Base-by-base conservation (phyloP, 37 sponge, comb jelly and placozoan genomes). In the Chondrilla cf. caribensis region DNA sequence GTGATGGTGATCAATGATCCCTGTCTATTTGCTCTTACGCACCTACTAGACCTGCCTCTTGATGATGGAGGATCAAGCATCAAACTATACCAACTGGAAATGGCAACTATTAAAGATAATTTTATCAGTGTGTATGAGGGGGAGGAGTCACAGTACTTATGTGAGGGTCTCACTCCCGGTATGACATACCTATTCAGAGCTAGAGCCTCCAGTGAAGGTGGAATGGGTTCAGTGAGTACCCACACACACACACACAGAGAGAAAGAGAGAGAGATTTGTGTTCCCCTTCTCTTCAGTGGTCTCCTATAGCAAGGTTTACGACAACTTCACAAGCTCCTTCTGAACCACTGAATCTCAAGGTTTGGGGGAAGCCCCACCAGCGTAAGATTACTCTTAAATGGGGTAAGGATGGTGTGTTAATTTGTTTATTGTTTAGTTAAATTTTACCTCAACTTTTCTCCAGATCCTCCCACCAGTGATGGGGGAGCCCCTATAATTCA, bases 401-500 rank as follows among this genome's bases (percentile, higher is more conserved):
- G 91, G 82, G 91, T 91, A 35, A 54, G 90, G 77, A 18, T 36
- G 43, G 0, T 14, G 14, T 31, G 0, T 41, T 54, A 25, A 41
- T 31, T 60, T 2, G 8, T 7, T 60, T 79, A 58, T 36, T 21
- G 0, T 80, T n/a, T n/a, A n/a, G n/a, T n/a, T n/a, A n/a, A n/a
- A n/a, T n/a, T 11, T 47, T 47, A 47, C 51, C 11, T 47, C 9
- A 11, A 6, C 11, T 47, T 47, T 47, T 47, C 11, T 6, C 28
- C 55, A 91, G 92, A 84, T 35, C 67, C 29, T 32, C 92, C 92
- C 62, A n/a, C 60, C 25, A 47, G 39, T 62, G 82, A 87, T 84
- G 92, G 92, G 24, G 92, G 92, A 22, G 58, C 92, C 38, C 43
- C 72, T 0, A 25, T 91, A 58, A 87, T 62, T 26, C 77, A 80